Conservation (phyloP, 2,113 vertebrate genomes). For the Oncorhynchus nerka region DNA sequence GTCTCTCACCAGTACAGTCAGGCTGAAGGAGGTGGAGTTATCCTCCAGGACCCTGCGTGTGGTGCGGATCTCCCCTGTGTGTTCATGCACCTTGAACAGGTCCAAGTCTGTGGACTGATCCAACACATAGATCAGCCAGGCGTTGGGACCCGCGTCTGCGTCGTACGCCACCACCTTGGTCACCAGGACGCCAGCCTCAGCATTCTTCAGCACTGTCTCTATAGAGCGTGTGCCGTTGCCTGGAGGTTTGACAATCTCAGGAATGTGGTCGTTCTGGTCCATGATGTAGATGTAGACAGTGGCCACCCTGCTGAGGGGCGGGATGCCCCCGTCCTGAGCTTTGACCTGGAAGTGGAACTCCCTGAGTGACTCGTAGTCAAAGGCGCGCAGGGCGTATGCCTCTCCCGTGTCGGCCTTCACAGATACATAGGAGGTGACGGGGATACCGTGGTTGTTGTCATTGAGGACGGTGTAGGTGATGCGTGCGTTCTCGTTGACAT, state of each 20-base stretch:
- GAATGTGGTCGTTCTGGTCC: constrained; percentile 92
- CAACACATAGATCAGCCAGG: constrained; percentile 88
- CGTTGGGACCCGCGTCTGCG: constrained; percentile 92
- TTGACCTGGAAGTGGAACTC: constrained; percentile 93
- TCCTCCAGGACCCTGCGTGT: constrained; percentile 89
- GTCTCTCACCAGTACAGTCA: constrained; percentile 89
- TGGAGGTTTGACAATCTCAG: constrained; percentile 88
- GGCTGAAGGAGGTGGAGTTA: constrained; percentile 80
- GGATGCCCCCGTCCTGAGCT: constrained; percentile 90
- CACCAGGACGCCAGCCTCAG: constrained; percentile 87
- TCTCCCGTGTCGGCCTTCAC: constrained; percentile 87
- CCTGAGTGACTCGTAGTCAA: constrained; percentile 92
- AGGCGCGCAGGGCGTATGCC: constrained; percentile 89
- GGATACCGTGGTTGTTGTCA: constrained; percentile 91
- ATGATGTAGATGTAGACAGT: constrained; percentile 88
- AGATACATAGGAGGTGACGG: constrained; percentile 88
- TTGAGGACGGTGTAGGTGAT: constrained; percentile 91
- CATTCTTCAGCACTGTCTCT: constrained; percentile 87
- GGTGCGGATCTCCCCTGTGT: constrained; percentile 93
- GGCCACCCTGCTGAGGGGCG: constrained; percentile 88
- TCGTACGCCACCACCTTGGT: constrained; percentile 97
- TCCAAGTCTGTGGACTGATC: constrained; percentile 84
- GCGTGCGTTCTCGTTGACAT: constrained; percentile 87
- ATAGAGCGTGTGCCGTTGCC: constrained; percentile 84
- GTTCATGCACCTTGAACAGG: constrained; percentile 90